Base-by-base conservation (phyloP, 2,113 vertebrate genomes). In the Andinoacara biseriatus region DNA sequence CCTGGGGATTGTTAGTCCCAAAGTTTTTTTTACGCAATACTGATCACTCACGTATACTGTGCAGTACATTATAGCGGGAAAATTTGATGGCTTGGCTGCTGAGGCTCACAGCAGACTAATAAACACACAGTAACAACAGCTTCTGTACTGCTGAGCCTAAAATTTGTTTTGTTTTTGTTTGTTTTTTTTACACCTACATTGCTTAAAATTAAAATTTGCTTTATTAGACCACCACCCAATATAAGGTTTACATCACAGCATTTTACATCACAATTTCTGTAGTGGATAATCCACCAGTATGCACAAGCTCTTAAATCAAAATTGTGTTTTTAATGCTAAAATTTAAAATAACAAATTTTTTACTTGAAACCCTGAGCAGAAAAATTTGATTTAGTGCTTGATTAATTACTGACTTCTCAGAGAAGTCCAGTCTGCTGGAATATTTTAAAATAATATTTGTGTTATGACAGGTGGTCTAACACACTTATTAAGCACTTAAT, bases 1-100 rank as follows among this genome's bases (percentile, higher is more conserved):
- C 38, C 62, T 3, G 59, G 11, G 17, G 63, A 72, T 49, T 76
- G 43, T 56, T 84, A 60, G 69, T 63, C 31, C 24, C 10, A 3
- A 59, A 60, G 82, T 74, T 69, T 38, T 83, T 26, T 74, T 82
- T 80, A 74, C 62, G 29, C 72, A 83, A 84, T 15, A 62, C 26
- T 31, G 43, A 86, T 63, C 58, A 29, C 40, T 84, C 76, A 89
- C 43, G 35, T 77, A 79, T 7, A 60, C 49, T 43, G n/a, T 4
- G 38, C 52, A 74, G 4, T 69, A 26, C 26, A 26, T 26, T 26
- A 56, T 18, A 52, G 54, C 75, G 46, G 24, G 31, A 18, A 67
- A 67, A 78, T 65, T 24, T 26, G 38, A 82, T 10, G 9, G 62
- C 24, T 24, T 26, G 14, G 20, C 22, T 65, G 15, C 72, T 52